These are phyloP conservation scores for Nemotelus pantherinus DNA, from an alignment of 2,888 invertebrate genomes.

Conservation along the genomic window DNA sequence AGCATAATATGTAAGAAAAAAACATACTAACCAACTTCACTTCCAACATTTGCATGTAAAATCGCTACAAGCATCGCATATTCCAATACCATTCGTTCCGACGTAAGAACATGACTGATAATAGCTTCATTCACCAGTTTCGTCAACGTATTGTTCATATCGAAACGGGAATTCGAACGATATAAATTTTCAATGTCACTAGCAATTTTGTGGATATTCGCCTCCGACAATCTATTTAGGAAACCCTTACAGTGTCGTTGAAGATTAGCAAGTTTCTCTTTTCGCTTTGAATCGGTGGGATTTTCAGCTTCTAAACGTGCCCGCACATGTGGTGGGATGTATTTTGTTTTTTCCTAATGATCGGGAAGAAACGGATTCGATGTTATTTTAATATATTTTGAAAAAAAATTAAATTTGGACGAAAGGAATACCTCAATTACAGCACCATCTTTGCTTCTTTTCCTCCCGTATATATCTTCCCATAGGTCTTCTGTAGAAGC, in stretches of 20 bases:
- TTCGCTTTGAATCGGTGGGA: constrained; percentile 63
- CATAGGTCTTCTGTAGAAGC: constrained; percentile 63
- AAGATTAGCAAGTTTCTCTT: constrained; percentile 72
- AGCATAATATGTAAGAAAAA: background rate
- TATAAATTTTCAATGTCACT: constrained; percentile 83
- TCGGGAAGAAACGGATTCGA: constrained; percentile 47
- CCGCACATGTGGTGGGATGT: constrained; percentile 85
- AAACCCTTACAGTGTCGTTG: constrained; percentile 85
- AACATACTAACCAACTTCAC: constrained; percentile 78
- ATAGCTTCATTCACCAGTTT: constrained; percentile 77
- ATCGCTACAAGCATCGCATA: constrained; percentile 84
- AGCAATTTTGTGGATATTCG: constrained; percentile 86
- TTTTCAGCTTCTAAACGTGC: constrained; percentile 65
- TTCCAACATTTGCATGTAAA: constrained; percentile 89
- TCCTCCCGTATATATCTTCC: constrained; percentile 95
- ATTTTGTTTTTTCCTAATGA: constrained; percentile 69
- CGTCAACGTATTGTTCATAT: constrained; percentile 81
- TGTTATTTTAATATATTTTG: background rate
- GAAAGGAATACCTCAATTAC: constrained; percentile 69
- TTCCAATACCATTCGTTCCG: constrained; percentile 83
- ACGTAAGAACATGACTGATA: constrained; percentile 70
- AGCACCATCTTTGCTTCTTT: constrained; percentile 82
- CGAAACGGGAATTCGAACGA: constrained; percentile 79
- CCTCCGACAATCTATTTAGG: constrained; percentile 86
- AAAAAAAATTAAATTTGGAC: constrained; percentile 2